Evolutionary conservation across 2,888 invertebrate genomes (phyloP).

Genomic region (Synergus umbraculus): DNA sequence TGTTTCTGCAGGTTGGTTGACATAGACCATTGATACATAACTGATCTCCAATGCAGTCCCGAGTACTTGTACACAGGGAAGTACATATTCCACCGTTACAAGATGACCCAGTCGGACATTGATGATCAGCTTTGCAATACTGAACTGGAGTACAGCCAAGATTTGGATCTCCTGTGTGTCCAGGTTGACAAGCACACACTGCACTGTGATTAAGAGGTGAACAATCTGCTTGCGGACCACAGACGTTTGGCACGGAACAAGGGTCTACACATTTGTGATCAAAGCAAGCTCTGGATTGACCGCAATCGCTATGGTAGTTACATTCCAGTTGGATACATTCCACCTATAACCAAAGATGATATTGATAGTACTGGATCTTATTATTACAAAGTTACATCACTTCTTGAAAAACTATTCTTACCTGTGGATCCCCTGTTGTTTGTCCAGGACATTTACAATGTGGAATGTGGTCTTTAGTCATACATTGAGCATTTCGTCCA

Average conservation of each 20-base stretch:
- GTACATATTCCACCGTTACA: conserved; percentile 90
- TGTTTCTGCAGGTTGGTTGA: conserved; percentile 88
- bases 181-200: conserved; percentile 89
- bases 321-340: conserved; percentile 89
- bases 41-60: conserved; percentile 92
- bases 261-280: conserved; percentile 90
- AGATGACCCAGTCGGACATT: conserved; percentile 90
- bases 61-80: conserved; percentile 87
- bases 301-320: conserved; percentile 87
- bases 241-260: conserved; percentile 88
- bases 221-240: conserved; percentile 89
- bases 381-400: not conserved
- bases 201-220: conserved; percentile 87
- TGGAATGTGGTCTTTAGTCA: conserved; percentile 84
- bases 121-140: conserved; percentile 88
- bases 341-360: conserved; percentile 60
- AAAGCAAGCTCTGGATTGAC: conserved; percentile 85
- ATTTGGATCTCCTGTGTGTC: conserved; percentile 91
- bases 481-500: conserved; percentile 87
- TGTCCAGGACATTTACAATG: conserved; percentile 87
- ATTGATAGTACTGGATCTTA: not conserved
- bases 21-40: conserved; percentile 92
- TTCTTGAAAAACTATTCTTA: conserved; percentile 49
- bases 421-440: conserved; percentile 87
- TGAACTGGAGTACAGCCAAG: conserved; percentile 90